Percentiles rank a stretch among this genome's conserved stretches.
phyloP scores from a whole-genome alignment of 2,113 vertebrate species.

The Sylvietta virens region DNA sequence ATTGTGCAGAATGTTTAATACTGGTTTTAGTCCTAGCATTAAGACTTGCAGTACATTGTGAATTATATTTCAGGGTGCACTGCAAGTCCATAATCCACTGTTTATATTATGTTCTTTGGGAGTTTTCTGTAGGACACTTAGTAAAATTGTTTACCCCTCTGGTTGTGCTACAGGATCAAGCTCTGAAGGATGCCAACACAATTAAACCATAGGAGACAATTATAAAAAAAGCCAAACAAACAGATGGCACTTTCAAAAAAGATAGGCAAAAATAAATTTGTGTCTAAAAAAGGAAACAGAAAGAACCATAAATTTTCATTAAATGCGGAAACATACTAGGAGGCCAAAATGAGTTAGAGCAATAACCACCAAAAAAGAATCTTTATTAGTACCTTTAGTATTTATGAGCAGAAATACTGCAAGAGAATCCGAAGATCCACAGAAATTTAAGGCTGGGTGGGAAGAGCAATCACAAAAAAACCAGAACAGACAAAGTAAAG shows the following conservation, averaged over 20 bases:
- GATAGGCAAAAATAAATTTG: neutral
- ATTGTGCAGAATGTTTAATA: neutral
- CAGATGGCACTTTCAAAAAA: neutral
- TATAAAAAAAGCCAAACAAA: neutral
- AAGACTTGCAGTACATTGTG: neutral
- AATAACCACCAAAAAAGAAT: neutral
- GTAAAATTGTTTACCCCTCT: neutral
- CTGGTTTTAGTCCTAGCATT: neutral
- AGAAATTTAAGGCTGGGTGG: neutral
- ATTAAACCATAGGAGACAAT: neutral
- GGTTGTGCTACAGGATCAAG: neutral
- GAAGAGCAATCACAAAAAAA: neutral
- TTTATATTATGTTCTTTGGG: neutral
- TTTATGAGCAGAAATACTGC: neutral
- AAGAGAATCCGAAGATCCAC: neutral
- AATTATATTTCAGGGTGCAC: neutral
- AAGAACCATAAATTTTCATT: neutral
- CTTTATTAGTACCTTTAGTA: rapidly evolving
- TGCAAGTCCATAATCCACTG: neutral
- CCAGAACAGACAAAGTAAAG: neutral
- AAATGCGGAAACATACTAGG: neutral
- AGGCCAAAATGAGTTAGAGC: neutral
- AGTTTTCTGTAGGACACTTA: neutral
- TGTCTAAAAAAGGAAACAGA: neutral
- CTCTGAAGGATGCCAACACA: neutral